Conservation (phyloP, 2,888 invertebrate species). For the Lepidonotus clava region DNA sequence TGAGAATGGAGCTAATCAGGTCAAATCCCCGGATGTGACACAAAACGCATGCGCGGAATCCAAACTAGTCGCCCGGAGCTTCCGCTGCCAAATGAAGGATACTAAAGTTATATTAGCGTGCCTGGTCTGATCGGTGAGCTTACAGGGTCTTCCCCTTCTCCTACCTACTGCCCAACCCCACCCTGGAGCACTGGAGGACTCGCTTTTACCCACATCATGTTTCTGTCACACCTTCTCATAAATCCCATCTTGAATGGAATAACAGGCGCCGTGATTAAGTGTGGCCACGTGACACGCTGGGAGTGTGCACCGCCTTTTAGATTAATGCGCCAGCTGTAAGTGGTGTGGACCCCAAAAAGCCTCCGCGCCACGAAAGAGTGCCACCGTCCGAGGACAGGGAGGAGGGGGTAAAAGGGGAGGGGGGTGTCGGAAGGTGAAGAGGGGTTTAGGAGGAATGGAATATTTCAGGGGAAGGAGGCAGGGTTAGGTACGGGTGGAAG, state of each 20-base stretch:
- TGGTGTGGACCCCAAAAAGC: too few species aligned
- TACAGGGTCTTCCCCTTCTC: too few species aligned
- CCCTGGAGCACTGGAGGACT: too few species aligned
- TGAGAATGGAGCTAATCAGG: slow-evolving; percentile 30
- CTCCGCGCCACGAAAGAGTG: neutral
- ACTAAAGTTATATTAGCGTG: slow-evolving; percentile 32
- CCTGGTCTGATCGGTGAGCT: neutral
- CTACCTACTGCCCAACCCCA: too few species aligned
- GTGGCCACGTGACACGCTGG: neutral
- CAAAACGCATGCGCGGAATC: slow-evolving; percentile 26
- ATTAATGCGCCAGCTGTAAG: neutral
- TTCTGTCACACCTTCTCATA: neutral
- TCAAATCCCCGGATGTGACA: neutral
- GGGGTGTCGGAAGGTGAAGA: neutral
- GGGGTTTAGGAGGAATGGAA: neutral
- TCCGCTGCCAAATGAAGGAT: neutral
- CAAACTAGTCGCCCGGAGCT: neutral
- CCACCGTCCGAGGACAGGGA: neutral
- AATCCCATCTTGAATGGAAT: neutral
- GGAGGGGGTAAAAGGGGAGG: neutral
- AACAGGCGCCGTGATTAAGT: neutral
- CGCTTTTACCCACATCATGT: neutral
- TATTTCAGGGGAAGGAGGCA: neutral
- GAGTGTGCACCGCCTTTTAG: neutral
- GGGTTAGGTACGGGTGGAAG: neutral